Evolutionary conservation across 2,113 vertebrate species (phyloP).

Genomic region (Entomyzon cyanotis): DNA sequence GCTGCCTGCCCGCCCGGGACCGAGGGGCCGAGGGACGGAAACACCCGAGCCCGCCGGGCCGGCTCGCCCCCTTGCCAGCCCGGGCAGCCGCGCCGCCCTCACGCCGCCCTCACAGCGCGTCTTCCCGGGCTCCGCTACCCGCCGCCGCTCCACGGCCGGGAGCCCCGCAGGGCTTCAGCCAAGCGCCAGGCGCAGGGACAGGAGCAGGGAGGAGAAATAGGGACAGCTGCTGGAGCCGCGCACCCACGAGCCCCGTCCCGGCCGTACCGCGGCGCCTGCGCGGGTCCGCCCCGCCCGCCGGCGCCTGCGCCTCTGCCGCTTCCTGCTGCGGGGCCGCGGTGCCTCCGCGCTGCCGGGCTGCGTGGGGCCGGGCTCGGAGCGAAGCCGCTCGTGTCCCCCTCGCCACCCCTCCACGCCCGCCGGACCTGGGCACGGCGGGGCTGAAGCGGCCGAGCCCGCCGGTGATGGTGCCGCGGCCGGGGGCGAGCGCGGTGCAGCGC

Average conservation of each 20-base stretch:
- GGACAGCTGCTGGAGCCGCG: accelerated
- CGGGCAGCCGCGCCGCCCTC: too few species aligned
- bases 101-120: not conserved
- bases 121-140: not conserved
- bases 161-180: not conserved
- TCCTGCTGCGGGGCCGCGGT: too few species aligned
- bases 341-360: too few species aligned
- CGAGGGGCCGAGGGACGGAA: accelerated
- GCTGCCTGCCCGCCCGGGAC: not conserved
- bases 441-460: too few species aligned
- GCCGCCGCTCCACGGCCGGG: not conserved
- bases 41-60: accelerated
- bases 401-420: too few species aligned
- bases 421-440: too few species aligned
- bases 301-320: too few species aligned
- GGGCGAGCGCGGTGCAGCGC: not conserved
- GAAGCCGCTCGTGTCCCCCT: too few species aligned
- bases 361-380: too few species aligned
- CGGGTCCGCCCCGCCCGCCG: too few species aligned
- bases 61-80: not conserved
- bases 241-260: not conserved
- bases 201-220: too few species aligned
- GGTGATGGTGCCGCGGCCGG: not conserved
- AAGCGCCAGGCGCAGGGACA: accelerated
- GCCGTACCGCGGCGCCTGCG: not conserved